phyloP scores from a whole-genome alignment of 2,888 invertebrate species.

The Polydrusus tereticollis region DNA sequence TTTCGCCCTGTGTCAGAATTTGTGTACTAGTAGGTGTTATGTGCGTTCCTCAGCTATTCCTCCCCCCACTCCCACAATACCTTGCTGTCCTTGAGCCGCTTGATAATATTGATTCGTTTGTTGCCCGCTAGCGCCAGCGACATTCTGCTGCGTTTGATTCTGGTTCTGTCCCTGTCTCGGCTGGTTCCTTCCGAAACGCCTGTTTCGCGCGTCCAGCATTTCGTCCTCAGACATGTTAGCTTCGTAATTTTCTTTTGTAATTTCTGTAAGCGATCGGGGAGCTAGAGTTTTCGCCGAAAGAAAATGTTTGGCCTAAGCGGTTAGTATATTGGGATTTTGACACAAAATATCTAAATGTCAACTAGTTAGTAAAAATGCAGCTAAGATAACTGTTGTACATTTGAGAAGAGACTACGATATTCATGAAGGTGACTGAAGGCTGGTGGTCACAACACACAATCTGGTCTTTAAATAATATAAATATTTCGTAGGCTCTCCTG shows the following conservation, averaged over 20 bases:
- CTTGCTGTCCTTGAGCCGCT: conserved; percentile 42
- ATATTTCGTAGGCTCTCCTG: not conserved
- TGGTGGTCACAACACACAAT: too few relatives aligned
- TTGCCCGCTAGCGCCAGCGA: conserved; percentile 58
- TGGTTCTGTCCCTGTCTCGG: conserved; percentile 65
- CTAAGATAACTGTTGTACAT: not conserved
- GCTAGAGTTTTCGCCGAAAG: conserved; percentile 60
- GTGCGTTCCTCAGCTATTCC: not conserved
- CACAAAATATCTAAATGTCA: conserved; percentile 52
- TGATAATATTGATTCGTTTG: conserved; percentile 39
- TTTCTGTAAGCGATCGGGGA: conserved; percentile 73
- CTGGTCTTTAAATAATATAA: too few relatives aligned
- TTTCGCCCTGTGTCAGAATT: too few relatives aligned
- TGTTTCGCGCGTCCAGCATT: conserved; percentile 67
- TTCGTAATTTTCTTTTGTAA: conserved; percentile 84
- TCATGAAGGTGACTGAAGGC: too few relatives aligned
- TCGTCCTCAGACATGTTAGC: conserved; percentile 81
- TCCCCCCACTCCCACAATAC: conserved; percentile 7
- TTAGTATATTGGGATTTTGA: conserved; percentile 58
- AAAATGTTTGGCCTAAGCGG: conserved; percentile 55
- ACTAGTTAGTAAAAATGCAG: conserved; percentile 24
- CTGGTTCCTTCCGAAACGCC: conserved; percentile 64
- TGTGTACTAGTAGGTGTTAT: not conserved
- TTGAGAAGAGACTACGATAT: not conserved
- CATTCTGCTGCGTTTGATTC: conserved; percentile 31